A percentile compares a stretch with the other conserved stretches of the same genome.
phyloP scores from a whole-genome alignment of 2,888 invertebrate genomes.

The Drosophila rellima region DNA sequence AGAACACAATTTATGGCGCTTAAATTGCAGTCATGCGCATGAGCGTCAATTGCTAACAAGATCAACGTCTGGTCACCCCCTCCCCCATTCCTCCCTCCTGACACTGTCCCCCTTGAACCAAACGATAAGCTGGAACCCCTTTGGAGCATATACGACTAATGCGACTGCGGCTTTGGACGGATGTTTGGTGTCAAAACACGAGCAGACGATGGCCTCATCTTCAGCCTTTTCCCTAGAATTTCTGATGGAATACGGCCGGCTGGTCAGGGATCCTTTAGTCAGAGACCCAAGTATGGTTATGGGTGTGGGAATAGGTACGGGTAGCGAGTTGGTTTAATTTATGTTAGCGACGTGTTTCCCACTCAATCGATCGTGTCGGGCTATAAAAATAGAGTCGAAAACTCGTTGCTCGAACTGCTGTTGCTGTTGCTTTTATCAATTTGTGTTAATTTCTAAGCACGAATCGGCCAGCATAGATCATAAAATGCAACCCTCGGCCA shows the following conservation, averaged over 20 bases:
- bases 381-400: slow-evolving; percentile 67
- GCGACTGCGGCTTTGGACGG: slow-evolving; percentile 70
- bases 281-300: background rate
- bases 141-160: slow-evolving; percentile 29
- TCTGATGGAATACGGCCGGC: slow-evolving; percentile 14
- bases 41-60: slow-evolving; percentile 71
- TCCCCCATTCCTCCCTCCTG: background rate
- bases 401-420: slow-evolving; percentile 23
- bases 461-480: slow-evolving; percentile 72
- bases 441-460: slow-evolving; percentile 77
- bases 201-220: slow-evolving; percentile 17
- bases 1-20: slow-evolving; percentile 75
- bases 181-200: slow-evolving; percentile 79
- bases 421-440: slow-evolving; percentile 69
- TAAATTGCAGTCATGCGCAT: slow-evolving; percentile 81
- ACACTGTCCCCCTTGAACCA: background rate
- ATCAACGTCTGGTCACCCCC: slow-evolving; percentile 35
- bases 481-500: slow-evolving; percentile 65
- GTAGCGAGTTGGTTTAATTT: slow-evolving; percentile 59
- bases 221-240: slow-evolving; percentile 67
- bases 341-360: slow-evolving; percentile 75
- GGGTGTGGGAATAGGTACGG: background rate
- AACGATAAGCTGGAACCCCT: slow-evolving; percentile 3
- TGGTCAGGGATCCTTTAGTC: slow-evolving; percentile 45
- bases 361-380: slow-evolving; percentile 56